Percentiles rank a stretch among this genome's conserved stretches.
Evolutionary conservation across 23 tunicate species (phyloP).

Genomic region (Ascidia mentula): DNA sequence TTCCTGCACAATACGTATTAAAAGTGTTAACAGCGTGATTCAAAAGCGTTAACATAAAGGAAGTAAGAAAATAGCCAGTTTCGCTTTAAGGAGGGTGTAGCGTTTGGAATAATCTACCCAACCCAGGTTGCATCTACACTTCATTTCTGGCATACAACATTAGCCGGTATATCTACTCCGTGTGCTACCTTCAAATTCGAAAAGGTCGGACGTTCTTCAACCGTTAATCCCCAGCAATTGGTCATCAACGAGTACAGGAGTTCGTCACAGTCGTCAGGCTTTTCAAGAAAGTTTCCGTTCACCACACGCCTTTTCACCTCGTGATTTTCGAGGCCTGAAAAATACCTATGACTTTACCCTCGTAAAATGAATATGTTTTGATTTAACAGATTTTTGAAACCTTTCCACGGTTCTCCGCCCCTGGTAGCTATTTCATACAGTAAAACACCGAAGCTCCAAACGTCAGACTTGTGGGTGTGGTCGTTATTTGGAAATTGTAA

Average conservation of each 20-base stretch:
- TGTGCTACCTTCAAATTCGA: conserved; percentile 40
- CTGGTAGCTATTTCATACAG: conserved; percentile 78
- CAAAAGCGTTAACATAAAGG: too few species aligned
- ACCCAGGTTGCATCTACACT: too few species aligned
- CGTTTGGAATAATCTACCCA: too few species aligned
- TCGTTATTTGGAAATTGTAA: conserved; percentile 16
- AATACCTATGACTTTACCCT: too few species aligned
- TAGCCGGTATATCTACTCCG: neutral
- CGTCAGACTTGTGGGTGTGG: conserved; percentile 79
- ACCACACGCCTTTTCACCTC: conserved; percentile 54
- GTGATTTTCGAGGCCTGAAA: conserved; percentile 49
- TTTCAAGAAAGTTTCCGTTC: conserved; percentile 65
- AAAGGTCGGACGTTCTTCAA: conserved; percentile 56
- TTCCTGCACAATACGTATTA: too few species aligned
- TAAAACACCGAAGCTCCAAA: conserved; percentile 81
- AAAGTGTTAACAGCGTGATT: too few species aligned
- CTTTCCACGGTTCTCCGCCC: conserved; percentile 53
- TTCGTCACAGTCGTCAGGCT: conserved; percentile 54
- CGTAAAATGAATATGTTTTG: neutral
- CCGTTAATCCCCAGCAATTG: conserved; percentile 63
- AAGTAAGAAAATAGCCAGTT: too few species aligned
- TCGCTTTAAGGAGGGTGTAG: too few species aligned
- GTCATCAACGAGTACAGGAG: conserved; percentile 51
- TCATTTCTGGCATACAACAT: too few species aligned
- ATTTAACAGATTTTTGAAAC: neutral